Base-by-base conservation (phyloP, 2,888 invertebrate species). In the Leptopilina drosophilae region DNA sequence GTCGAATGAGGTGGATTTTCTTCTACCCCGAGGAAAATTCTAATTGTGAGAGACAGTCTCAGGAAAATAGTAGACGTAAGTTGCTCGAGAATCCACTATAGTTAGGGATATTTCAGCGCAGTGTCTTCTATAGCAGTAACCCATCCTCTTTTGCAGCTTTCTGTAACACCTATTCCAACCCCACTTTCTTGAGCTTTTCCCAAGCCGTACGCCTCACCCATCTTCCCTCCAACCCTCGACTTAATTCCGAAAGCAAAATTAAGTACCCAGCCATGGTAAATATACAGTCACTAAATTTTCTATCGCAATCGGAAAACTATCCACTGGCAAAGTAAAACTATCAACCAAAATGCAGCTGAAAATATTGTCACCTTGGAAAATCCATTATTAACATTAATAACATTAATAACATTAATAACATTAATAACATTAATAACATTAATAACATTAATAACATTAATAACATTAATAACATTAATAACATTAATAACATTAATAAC, bases 41-140 rank as follows among this genome's bases (percentile, higher is more conserved):
- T 91, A 91, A 91, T 91, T 90, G 89, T 89, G 88, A 89, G 87
- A 90, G 89, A 90, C 89, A 89, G 90, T 88, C 85, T 85, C 85
- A 84, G 87, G 88, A 90, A 90, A 90, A 90, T 90, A 90, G 88
- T 88, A 87, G 84, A 84, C 86, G 87, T 86, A 90, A 90, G 87
- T 87, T 89, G 86, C 87, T 83, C 20, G 82, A 81, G 85, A 84
- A 84, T 82, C 84, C 85, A 84, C 83, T 78, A 42, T 42, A 82
- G 80, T 79, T 82, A 83, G 7, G 85, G 86, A 87, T 87, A 88
- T 88, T 89, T 88, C 87, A 89, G 87, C 87, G 87, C 87, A 56
- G 89, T 87, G 85, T 49, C 87, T 89, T 88, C 86, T 83, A 33
- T 33, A 88, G 86, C 88, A 87, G 87, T 83, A 76, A 76, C 81